Evolutionary conservation across 2,888 invertebrate genomes (phyloP).

Genomic region (Brachyopa scutellaris): DNA sequence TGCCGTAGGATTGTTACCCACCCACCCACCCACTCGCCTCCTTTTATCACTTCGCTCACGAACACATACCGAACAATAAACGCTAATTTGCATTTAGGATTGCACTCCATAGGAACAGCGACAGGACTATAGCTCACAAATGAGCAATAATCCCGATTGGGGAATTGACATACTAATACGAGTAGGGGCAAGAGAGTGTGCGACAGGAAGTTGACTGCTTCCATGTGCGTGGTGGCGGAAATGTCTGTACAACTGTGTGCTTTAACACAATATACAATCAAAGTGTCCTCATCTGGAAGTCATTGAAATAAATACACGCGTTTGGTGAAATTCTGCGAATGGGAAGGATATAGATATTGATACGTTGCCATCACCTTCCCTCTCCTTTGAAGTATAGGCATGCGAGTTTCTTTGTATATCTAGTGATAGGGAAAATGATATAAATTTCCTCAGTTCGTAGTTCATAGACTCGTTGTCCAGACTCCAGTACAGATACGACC

Average conservation of each 20-base stretch:
- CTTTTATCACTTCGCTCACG: slow-evolving; percentile 30
- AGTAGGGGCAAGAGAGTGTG: neutral
- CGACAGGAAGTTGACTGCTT: neutral
- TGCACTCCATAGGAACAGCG: slow-evolving; percentile 43
- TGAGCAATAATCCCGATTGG: slow-evolving; percentile 56
- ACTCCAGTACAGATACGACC: slow-evolving; percentile 1
- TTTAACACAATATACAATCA: slow-evolving; percentile 26
- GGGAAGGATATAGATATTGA: neutral
- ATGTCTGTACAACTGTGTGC: neutral
- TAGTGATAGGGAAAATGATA: neutral
- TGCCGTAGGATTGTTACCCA: slow-evolving; percentile 3
- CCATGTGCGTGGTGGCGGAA: neutral
- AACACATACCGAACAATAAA: slow-evolving; percentile 42
- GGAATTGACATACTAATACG: slow-evolving; percentile 4
- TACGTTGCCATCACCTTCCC: slow-evolving; percentile 16
- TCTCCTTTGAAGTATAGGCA: slow-evolving; percentile 3
- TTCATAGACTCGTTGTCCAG: neutral
- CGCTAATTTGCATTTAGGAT: slow-evolving; percentile 64
- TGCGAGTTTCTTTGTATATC: neutral
- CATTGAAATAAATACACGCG: slow-evolving; percentile 37
- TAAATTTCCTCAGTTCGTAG: slow-evolving; percentile 16
- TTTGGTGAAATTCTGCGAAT: slow-evolving; percentile 10
- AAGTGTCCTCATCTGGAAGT: slow-evolving; percentile 47
- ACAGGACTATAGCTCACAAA: slow-evolving; percentile 45
- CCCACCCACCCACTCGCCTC: neutral